Base-by-base conservation (phyloP, 2,888 invertebrate species). In the Macrophya alboannulata region DNA sequence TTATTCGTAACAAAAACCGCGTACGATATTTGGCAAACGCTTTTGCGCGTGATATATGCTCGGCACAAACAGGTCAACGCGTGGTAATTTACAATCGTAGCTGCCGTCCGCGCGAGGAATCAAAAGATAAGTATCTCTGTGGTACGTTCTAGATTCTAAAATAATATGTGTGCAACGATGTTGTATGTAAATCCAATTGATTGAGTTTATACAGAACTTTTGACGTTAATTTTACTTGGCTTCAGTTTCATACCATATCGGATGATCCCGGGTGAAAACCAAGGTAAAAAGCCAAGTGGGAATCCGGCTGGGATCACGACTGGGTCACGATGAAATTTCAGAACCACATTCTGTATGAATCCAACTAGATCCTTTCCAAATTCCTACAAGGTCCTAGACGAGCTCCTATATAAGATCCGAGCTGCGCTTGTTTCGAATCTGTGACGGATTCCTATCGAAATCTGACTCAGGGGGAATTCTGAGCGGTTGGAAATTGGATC, bases 131-230 rank as follows among this genome's bases (percentile, higher is more conserved):
- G 25, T 3, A 62, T 62, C 62, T 25, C 21, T 21, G 25, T 62
- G 62, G 62, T 62, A 62, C 62, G 62, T 62, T 62, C 62, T 12
- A 62, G 25, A 62, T 62, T 62, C 25, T 25, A 62, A 21, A 21
- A 62, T 12, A 62, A 62, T 62, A 25, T 25, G 10, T 62, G 12
- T 25, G 25, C 25, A 62, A 25, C 62, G 62, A 25, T 25, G 62
- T 12, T 62, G 25, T 25, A 31, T 31, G 31, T 31, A 31, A 25
- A 62, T 62, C 25, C 25, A 62, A 62, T 25, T 62, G 62, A 62
- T 25, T 62, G 62, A 25, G 21, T 62, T 25, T 62, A 62, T 25
- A 62, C 8, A 55, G n/a, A 55, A 55, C 8, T 55, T 55, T 55
- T n/a, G 6, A 55, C 55, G 17, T 17, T n/a, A n/a, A 55, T n/a